phyloP scores from a whole-genome alignment of 2,888 invertebrate species.

The Steinernema scapterisci region DNA sequence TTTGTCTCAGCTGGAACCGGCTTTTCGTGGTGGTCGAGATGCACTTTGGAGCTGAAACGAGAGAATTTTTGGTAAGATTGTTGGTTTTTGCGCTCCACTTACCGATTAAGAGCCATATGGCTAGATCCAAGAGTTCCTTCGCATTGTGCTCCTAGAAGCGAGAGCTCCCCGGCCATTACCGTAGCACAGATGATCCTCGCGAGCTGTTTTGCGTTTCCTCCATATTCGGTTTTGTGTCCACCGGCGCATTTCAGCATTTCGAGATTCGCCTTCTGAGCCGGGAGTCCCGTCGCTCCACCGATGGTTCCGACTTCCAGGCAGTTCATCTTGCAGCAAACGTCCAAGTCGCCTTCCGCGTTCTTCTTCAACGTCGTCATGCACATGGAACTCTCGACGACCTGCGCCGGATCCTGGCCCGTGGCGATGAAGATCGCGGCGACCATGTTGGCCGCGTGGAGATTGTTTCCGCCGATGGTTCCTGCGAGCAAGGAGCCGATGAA shows the following conservation, averaged over 20 bases:
- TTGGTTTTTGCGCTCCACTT: background rate
- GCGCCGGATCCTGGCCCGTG: conserved; percentile 98
- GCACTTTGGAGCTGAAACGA: background rate
- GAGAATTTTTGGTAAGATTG: background rate
- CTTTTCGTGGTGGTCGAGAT: background rate
- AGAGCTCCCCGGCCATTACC: conserved; percentile 95
- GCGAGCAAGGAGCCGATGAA: conserved; percentile 92
- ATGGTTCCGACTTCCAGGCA: conserved; percentile 94
- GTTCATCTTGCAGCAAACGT: conserved; percentile 95
- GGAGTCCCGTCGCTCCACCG: conserved; percentile 89
- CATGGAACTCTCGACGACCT: conserved; percentile 91
- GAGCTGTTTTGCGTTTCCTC: conserved; percentile 84
- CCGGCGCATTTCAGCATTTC: conserved; percentile 73
- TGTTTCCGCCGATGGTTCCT: conserved; percentile 86
- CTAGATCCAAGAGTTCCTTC: conserved; percentile 94
- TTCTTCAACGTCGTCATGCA: conserved; percentile 93
- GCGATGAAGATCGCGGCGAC: conserved; percentile 98
- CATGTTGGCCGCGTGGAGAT: conserved; percentile 94
- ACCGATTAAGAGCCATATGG: conserved; percentile 86
- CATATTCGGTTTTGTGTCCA: conserved; percentile 77
- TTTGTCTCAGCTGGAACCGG: no score
- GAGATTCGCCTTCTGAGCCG: conserved; percentile 87
- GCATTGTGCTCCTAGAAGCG: conserved; percentile 91
- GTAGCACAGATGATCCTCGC: conserved; percentile 90
- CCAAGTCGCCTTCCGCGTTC: conserved; percentile 80